Evolutionary conservation across 2,888 invertebrate genomes (phyloP), one percentile per base, ranked within the genome.

Genomic region (Heliconius aoede): DNA sequence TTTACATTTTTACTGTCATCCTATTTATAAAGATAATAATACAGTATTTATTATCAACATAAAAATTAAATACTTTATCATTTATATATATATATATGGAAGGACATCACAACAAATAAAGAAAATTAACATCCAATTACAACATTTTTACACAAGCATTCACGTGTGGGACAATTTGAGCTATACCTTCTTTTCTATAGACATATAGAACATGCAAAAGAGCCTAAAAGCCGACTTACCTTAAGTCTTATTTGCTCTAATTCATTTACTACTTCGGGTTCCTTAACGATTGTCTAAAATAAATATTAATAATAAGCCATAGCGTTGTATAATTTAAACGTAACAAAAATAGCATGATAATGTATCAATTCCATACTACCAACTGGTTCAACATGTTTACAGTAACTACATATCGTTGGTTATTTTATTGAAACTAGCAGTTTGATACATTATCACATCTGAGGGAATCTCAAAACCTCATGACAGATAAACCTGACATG

Each of bases 11-110:
- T 88, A 86, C 82, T 84, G 82, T 86, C 86, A 83, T 89, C 94
- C 94, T 94, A 93, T 87, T 91, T 86, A 89, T 87, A 92, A 90
- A 91, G n/a, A n/a, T n/a, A n/a, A n/a, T n/a, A n/a, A 64, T 58
- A 62, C 88, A 91, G 82, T 67, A 73, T 72, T 32, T 71, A 60
- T 24, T 21, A 62, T 68, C 5, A 65, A 24, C 26, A 55, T 65
- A 30, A 36, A 64, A 11, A 46, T 36, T 24, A 15, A 13, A 60
- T 36, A 72, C 3, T n/a, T 18, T 72, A 60, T 26, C 4, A 58
- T 61, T 40, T 26, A 24, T 21, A 13, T 55, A 24, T 9, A 32
- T 58, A 55, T 55, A 32, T 30, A 58, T 24, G 26, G 9, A 26
- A 30, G 46, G n/a, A 72, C 60, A 60, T 26, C 62, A 75, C 24